phyloP scores from a whole-genome alignment of 2,113 vertebrate species.

The Chelonoidis abingdonii region DNA sequence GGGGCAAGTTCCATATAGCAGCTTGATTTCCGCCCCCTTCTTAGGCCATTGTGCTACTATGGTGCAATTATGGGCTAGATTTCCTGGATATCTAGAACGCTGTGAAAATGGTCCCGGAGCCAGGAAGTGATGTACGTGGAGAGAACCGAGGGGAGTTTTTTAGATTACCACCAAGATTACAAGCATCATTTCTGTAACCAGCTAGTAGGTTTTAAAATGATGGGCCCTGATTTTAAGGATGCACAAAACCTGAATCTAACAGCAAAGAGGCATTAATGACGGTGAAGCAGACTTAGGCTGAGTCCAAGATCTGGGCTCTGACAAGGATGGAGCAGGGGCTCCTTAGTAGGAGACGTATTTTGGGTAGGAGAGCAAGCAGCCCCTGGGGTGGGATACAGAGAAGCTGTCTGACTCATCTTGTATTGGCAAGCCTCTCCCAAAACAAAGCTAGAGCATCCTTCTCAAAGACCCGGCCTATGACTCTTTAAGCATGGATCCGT shows the following conservation, averaged over 20 bases:
- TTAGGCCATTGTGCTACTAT: fast-evolving
- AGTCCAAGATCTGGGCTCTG: background rate
- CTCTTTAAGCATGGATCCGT: too few relatives aligned
- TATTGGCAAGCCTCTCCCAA: background rate
- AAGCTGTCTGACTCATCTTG: background rate
- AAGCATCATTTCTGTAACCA: background rate
- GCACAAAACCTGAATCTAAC: background rate
- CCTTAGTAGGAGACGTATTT: background rate
- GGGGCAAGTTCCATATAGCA: background rate
- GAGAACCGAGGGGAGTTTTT: background rate
- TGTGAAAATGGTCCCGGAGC: background rate
- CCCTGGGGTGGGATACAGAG: background rate
- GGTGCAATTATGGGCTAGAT: too few relatives aligned
- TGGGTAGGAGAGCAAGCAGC: background rate
- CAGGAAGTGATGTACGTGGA: background rate
- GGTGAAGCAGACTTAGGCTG: background rate
- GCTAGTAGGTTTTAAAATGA: background rate
- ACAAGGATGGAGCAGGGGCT: background rate
- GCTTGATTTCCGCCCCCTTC: background rate
- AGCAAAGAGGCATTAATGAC: background rate
- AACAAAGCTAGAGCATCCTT: background rate
- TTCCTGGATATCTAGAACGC: background rate
- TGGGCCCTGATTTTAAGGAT: background rate
- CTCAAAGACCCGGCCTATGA: background rate
- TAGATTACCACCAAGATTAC: background rate